A percentile compares a stretch with the other conserved stretches of the same genome.
These are phyloP conservation scores for Drosophila longiperda DNA, from an alignment of 2,888 invertebrate species.

Conservation along the genomic window DNA sequence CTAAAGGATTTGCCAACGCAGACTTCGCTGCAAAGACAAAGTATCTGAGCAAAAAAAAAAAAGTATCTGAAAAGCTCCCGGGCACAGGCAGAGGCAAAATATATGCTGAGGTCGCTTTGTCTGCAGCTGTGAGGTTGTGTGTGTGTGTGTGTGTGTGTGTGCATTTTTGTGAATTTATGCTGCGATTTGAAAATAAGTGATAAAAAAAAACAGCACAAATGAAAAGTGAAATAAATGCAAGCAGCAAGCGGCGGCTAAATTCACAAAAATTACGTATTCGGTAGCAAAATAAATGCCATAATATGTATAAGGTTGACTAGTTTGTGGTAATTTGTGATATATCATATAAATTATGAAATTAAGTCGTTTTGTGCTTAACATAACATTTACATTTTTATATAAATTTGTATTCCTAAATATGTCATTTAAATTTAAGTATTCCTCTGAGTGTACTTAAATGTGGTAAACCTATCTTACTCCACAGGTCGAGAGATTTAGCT, in stretches of 20 bases:
- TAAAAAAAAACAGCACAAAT: conserved; percentile 28
- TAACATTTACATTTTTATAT: background rate
- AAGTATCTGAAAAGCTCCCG: conserved; percentile 39
- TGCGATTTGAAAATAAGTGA: conserved; percentile 49
- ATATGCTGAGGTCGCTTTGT: conserved; percentile 54
- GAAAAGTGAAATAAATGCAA: conserved; percentile 62
- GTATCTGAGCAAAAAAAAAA: conserved; percentile 62
- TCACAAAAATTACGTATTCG: conserved; percentile 54
- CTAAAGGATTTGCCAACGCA: conserved; percentile 78
- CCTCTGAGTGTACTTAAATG: background rate
- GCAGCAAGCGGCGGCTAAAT: conserved; percentile 31
- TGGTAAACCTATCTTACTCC: background rate
- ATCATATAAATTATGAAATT: background rate
- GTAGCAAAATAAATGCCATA: conserved; percentile 42
- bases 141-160: conserved; percentile 26
- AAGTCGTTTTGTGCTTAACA: background rate
- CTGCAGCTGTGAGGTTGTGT: conserved; percentile 22
- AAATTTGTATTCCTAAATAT: background rate
- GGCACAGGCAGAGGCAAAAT: conserved; percentile 41
- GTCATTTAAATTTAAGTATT: background rate
- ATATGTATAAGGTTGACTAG: background rate
- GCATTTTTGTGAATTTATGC: conserved; percentile 72
- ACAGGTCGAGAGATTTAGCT: background rate
- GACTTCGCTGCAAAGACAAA: conserved; percentile 71
- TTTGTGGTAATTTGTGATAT: background rate